Percentiles rank a stretch among this genome's conserved stretches.
These are phyloP conservation scores for Remorina albescens DNA, from an alignment of 2,797 vertebrate species.

Conservation along the genomic window DNA sequence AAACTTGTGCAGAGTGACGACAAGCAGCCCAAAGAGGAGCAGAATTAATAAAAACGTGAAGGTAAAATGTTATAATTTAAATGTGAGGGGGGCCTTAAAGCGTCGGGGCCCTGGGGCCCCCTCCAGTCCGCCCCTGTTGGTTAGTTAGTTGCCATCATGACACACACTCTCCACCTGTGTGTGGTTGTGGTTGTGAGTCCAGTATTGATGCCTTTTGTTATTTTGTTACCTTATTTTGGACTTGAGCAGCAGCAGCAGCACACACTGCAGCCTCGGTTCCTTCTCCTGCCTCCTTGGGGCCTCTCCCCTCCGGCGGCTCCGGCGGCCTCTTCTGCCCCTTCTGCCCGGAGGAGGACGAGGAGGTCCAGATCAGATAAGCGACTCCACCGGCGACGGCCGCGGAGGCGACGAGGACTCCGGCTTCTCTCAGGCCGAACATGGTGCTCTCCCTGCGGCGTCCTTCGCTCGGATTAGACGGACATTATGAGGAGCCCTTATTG, in stretches of 20 bases:
- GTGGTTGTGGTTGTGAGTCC: too few species aligned
- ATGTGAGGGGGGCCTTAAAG: too few species aligned
- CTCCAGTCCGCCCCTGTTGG: too few species aligned
- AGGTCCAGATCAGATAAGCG: constrained; percentile 78
- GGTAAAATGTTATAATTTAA: too few species aligned
- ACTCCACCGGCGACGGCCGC: constrained; percentile 76
- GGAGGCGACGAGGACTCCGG: constrained; percentile 71
- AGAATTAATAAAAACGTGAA: too few species aligned
- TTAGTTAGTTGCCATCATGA: not conserved
- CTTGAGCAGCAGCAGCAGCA: not conserved
- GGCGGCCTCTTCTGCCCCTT: constrained; percentile 20
- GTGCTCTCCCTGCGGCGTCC: not conserved
- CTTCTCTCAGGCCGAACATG: constrained; percentile 75
- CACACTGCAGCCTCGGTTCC: not conserved
- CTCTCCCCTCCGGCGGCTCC: not conserved
- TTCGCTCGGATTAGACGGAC: not conserved
- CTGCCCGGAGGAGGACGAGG: constrained; percentile 29
- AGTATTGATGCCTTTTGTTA: not conserved
- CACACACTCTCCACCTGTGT: not conserved
- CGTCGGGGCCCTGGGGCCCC: too few species aligned
- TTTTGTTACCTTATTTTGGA: constrained; percentile 41
- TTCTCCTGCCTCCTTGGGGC: not conserved
- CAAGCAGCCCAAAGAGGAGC: too few species aligned
- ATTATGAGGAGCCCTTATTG: too few species aligned
- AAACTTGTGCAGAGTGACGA: too few species aligned